These are phyloP conservation scores for Brachionus asplanchnoidis DNA, from an alignment of 1,140 invertebrate species.

Conservation along the genomic window DNA sequence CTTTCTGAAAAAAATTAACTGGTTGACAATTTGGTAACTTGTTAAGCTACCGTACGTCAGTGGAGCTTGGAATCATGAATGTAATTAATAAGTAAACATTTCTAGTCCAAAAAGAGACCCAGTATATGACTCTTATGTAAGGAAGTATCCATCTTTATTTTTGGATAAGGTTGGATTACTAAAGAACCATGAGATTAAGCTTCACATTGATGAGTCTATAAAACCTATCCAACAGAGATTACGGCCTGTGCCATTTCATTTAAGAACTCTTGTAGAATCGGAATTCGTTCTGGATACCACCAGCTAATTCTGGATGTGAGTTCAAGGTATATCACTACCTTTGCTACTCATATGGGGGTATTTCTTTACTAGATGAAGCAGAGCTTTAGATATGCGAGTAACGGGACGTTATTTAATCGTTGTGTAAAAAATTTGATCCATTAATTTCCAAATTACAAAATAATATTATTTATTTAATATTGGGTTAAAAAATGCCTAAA, in stretches of 20 bases:
- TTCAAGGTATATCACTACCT: too few relatives aligned
- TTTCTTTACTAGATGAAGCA: too few relatives aligned
- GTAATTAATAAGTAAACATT: not conserved
- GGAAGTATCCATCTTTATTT: conserved; percentile 9
- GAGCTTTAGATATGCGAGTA: too few relatives aligned
- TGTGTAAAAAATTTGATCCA: too few relatives aligned
- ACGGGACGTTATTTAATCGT: too few relatives aligned
- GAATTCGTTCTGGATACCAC: not conserved
- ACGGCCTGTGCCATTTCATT: not conserved
- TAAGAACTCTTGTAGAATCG: not conserved
- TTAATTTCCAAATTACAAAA: too few relatives aligned
- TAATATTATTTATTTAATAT: too few relatives aligned
- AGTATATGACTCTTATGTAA: not conserved
- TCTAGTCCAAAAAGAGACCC: not conserved
- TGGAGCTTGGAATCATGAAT: not conserved
- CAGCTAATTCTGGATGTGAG: not conserved
- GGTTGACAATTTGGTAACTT: not conserved
- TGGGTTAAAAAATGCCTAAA: too few relatives aligned
- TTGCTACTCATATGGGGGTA: too few relatives aligned
- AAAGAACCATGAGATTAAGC: not conserved
- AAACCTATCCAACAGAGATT: not conserved
- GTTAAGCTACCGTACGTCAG: not conserved
- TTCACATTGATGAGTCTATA: not conserved
- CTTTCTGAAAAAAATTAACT: too few relatives aligned
- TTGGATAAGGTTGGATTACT: not conserved